Percentiles rank a stretch among this genome's conserved stretches.
phyloP scores from a whole-genome alignment of 1,140 invertebrate genomes.

The Drepana arcuata region DNA sequence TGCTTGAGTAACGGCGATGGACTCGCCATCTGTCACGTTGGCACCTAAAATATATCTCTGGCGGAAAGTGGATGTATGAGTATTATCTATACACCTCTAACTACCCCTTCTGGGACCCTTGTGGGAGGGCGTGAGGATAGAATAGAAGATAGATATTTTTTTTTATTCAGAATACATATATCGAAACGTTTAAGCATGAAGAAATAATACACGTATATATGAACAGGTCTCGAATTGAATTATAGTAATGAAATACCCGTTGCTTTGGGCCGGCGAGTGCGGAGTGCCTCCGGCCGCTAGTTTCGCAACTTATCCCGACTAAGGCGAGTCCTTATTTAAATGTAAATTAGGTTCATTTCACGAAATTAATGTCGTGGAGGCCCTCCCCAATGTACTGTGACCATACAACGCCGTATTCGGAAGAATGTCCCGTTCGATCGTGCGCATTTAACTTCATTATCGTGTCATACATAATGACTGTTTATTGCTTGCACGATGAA shows the following conservation, averaged over 20 bases:
- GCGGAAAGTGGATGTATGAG: no score
- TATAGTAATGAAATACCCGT: constrained; percentile 67
- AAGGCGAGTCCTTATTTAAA: constrained; percentile 85
- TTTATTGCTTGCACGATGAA: no score
- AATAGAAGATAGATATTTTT: no score
- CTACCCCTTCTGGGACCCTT: no score
- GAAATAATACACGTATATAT: no score
- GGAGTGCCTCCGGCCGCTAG: constrained; percentile 59
- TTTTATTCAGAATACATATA: no score
- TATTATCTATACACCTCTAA: no score
- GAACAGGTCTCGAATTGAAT: constrained; percentile 62
- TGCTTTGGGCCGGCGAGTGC: constrained; percentile 57
- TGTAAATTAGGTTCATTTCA: constrained; percentile 90
- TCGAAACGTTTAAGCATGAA: no score
- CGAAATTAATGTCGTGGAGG: constrained; percentile 84
- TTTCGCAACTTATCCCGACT: constrained; percentile 69
- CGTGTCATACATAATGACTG: constrained; percentile 22
- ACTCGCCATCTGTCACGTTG: no score
- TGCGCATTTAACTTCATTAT: constrained; percentile 20
- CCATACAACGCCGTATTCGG: constrained; percentile 23
- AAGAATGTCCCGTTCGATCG: constrained; percentile 20
- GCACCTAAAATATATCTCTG: no score
- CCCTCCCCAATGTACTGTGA: constrained; percentile 50
- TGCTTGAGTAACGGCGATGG: no score
- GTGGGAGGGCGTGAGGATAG: no score